Evolutionary conservation across 1,140 invertebrate genomes (phyloP).

Genomic region (Theocolax elegans): DNA sequence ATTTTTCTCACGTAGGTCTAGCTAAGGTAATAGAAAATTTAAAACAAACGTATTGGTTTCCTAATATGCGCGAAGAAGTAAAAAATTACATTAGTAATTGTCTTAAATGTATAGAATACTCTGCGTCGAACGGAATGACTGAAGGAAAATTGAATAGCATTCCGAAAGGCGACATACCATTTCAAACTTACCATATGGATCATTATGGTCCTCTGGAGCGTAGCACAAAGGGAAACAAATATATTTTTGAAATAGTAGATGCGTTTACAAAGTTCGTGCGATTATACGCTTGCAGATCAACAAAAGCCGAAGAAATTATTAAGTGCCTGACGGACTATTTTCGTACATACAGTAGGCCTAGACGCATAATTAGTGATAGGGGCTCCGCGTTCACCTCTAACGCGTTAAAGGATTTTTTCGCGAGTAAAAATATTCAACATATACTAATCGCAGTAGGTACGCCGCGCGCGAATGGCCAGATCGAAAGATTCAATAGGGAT

Average conservation of each 20-base stretch:
- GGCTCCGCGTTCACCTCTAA: background rate
- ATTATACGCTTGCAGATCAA: background rate
- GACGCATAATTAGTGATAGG: background rate
- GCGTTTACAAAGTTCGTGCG: background rate
- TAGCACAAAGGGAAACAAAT: background rate
- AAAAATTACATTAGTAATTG: conserved; percentile 4
- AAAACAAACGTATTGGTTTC: background rate
- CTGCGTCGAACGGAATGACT: conserved; percentile 1
- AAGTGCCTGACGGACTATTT: background rate
- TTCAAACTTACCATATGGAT: conserved; percentile 48
- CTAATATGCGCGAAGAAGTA: background rate
- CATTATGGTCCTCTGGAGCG: conserved; percentile 47
- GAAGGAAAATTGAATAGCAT: conserved; percentile 49
- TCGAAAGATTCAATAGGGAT: background rate
- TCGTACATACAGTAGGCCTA: background rate
- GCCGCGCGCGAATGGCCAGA: background rate
- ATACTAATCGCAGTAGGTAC: background rate
- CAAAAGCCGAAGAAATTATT: background rate
- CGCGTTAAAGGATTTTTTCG: background rate
- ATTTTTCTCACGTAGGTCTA: background rate
- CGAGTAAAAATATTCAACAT: background rate
- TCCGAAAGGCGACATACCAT: conserved; percentile 47
- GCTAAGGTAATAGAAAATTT: background rate
- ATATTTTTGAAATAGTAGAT: background rate
- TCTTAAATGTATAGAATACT: conserved; percentile 40